Evolutionary conservation across 1,140 invertebrate species (phyloP).

Genomic region (Drosophila miranda): DNA sequence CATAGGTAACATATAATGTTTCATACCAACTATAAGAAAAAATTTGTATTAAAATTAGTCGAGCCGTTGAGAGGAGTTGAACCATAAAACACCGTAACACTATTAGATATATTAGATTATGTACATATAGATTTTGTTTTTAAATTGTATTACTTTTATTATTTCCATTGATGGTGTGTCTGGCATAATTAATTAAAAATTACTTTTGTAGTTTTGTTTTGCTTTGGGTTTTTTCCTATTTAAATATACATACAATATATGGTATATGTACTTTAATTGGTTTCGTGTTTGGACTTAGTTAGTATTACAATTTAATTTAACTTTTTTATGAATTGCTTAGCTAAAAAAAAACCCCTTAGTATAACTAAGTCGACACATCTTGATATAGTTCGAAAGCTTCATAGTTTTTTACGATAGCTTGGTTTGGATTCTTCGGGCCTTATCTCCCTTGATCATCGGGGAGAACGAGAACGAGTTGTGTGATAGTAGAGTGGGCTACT

Average conservation of each 20-base stretch:
- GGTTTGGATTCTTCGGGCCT: constrained; percentile 4
- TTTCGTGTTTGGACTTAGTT: constrained; percentile 33
- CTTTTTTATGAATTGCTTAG: constrained; percentile 75
- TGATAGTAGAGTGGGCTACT: not conserved
- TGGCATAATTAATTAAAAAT: constrained; percentile 76
- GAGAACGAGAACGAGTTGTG: not conserved
- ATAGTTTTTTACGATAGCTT: constrained; percentile 18
- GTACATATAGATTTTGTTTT: constrained; percentile 32
- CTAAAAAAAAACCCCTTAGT: constrained; percentile 74
- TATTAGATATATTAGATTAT: not conserved
- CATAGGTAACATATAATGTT: too few species aligned
- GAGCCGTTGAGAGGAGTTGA: too few species aligned
- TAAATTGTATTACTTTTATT: constrained; percentile 49
- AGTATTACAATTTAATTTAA: constrained; percentile 74
- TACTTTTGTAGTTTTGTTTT: constrained; percentile 24
- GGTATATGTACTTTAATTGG: constrained; percentile 33
- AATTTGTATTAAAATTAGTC: too few species aligned
- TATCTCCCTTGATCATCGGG: constrained; percentile 4
- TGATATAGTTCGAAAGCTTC: constrained; percentile 59
- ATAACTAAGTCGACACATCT: constrained; percentile 71
- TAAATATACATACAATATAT: constrained; percentile 65
- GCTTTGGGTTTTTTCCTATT: constrained; percentile 49
- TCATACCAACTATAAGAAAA: too few species aligned
- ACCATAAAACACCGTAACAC: too few species aligned
- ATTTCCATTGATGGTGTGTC: constrained; percentile 51